Evolutionary conservation across 2,888 invertebrate genomes (phyloP).

Genomic region (Tenthredo notha): DNA sequence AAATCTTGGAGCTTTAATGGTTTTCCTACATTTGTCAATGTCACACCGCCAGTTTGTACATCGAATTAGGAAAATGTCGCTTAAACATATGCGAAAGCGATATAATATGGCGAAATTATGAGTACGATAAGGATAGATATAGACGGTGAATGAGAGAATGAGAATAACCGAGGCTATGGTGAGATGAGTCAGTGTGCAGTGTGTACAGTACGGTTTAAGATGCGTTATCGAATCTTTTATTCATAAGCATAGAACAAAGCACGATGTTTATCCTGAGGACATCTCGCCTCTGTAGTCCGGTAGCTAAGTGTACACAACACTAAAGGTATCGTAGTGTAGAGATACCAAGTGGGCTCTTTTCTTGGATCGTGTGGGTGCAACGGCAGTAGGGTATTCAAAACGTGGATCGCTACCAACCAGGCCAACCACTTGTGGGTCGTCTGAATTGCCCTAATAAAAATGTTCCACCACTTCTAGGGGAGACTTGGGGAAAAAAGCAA

Average conservation of each 20-base stretch:
- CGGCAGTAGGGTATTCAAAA: conserved; percentile 40
- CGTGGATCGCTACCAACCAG: conserved; percentile 41
- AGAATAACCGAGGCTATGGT: conserved; percentile 55
- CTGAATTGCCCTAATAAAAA: conserved; percentile 76
- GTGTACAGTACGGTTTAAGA: conserved; percentile 66
- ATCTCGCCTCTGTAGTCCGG: conserved; percentile 66
- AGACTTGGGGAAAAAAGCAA: conserved; percentile 20
- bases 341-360: conserved; percentile 51
- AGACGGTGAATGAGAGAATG: conserved; percentile 62
- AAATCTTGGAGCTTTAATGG: not conserved
- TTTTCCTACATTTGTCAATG: not conserved
- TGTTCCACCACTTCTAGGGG: conserved; percentile 66
- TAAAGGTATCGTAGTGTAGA: conserved; percentile 60
- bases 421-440: conserved; percentile 71
- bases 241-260: conserved; percentile 77
- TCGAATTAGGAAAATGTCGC: conserved; percentile 36
- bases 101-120: not conserved
- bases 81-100: not conserved
- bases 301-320: conserved; percentile 65
- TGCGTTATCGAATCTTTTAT: conserved; percentile 78
- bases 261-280: conserved; percentile 77
- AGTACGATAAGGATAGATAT: not conserved
- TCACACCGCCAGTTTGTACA: not conserved
- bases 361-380: conserved; percentile 33
- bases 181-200: conserved; percentile 62